Percentiles rank a stretch among this genome's conserved stretches.
These are phyloP conservation scores for Onychorhynchus coronatus DNA, from an alignment of 2,113 vertebrate genomes.

Conservation along the genomic window DNA sequence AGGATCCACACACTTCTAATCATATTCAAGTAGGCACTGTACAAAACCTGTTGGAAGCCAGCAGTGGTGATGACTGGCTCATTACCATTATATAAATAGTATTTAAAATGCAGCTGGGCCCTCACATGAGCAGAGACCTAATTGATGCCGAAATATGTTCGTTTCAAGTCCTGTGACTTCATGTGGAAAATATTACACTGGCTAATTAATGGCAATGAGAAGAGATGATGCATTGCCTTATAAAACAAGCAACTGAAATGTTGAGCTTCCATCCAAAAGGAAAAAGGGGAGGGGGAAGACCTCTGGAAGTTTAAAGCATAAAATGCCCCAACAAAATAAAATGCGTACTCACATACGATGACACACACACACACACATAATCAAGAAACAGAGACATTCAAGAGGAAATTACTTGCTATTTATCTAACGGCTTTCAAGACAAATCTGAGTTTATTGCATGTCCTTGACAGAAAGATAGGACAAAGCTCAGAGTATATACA, in stretches of 20 bases:
- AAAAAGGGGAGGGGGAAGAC: not conserved
- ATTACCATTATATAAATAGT: constrained; percentile 58
- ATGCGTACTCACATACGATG: not conserved
- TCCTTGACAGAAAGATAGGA: constrained; percentile 22
- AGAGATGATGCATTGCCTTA: constrained; percentile 64
- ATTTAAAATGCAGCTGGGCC: constrained; percentile 68
- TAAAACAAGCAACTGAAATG: constrained; percentile 60
- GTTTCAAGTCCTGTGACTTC: constrained; percentile 69
- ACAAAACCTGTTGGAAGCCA: constrained; percentile 49
- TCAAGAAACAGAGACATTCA: constrained; percentile 18
- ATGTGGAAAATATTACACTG: constrained; percentile 69
- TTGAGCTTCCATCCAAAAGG: constrained; percentile 25
- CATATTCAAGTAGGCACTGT: constrained; percentile 59
- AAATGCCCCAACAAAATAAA: constrained; percentile 13
- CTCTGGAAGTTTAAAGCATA: constrained; percentile 12
- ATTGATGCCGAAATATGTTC: constrained; percentile 68
- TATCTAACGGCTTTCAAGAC: not conserved
- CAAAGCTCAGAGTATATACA: not conserved
- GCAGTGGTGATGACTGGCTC: constrained; percentile 47
- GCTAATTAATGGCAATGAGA: constrained; percentile 63
- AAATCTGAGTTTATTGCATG: constrained; percentile 2
- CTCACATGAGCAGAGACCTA: constrained; percentile 61
- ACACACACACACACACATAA: not conserved
- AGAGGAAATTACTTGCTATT: constrained; percentile 46
- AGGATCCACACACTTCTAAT: constrained; percentile 50